These are phyloP conservation scores for Eugnorisma glareosa DNA, from an alignment of 2,888 invertebrate species.

Conservation along the genomic window DNA sequence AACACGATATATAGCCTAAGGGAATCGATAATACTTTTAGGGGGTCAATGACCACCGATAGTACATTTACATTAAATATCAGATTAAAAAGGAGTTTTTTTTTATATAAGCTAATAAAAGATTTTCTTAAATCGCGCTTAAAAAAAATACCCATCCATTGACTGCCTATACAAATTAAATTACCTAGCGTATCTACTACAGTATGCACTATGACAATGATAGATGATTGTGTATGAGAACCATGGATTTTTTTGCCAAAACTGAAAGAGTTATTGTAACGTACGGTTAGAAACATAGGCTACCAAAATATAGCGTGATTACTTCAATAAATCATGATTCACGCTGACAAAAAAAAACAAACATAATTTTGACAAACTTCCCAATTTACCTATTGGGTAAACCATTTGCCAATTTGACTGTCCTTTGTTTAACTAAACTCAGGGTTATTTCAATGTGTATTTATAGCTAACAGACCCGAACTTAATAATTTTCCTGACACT, in stretches of 20 bases:
- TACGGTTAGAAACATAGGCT: background rate
- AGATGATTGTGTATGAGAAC: background rate
- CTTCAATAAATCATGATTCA: background rate
- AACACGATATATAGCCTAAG: too few species aligned
- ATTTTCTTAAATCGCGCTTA: background rate
- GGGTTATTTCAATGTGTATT: background rate
- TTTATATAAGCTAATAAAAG: background rate
- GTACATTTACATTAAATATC: background rate
- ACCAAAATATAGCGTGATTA: background rate
- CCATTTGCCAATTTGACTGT: constrained; percentile 12
- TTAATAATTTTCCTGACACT: background rate
- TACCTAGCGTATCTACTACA: background rate
- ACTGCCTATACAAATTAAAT: background rate
- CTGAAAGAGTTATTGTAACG: background rate
- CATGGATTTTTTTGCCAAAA: background rate
- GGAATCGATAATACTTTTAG: background rate
- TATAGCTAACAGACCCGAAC: background rate
- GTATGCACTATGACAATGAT: background rate
- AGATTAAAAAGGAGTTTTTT: background rate
- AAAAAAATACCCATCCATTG: background rate
- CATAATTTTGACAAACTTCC: background rate
- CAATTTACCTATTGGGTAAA: background rate
- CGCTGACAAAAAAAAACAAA: background rate
- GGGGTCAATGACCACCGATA: background rate
- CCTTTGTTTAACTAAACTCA: background rate